phyloP scores from a whole-genome alignment of 2,888 invertebrate species.

The Bedellia somnulentella region DNA sequence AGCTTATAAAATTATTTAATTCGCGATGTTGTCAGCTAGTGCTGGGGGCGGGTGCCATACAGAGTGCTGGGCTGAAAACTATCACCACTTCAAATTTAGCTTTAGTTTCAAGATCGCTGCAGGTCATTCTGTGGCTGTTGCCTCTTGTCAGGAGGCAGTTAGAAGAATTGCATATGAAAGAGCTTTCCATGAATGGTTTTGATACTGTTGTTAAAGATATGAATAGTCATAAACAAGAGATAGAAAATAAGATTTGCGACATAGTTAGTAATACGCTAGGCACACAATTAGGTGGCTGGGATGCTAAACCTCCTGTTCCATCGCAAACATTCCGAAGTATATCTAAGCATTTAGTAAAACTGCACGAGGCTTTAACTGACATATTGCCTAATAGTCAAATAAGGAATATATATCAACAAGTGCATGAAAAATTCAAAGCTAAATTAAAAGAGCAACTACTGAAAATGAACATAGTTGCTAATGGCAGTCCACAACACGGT shows the following conservation, averaged over 20 bases:
- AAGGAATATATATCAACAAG: conserved; percentile 72
- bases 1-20: conserved; percentile 84
- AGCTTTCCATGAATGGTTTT: conserved; percentile 55
- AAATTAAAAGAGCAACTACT: conserved; percentile 81
- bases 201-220: conserved; percentile 78
- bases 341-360: conserved; percentile 84
- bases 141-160: conserved; percentile 73
- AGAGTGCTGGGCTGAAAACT: conserved; percentile 90
- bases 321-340: conserved; percentile 87
- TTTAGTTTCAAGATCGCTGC: conserved; percentile 79
- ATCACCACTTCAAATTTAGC: conserved; percentile 94
- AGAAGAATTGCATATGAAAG: conserved; percentile 58
- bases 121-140: conserved; percentile 78
- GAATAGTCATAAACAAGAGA: conserved; percentile 87
- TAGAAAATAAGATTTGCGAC: conserved; percentile 86
- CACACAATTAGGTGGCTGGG: conserved; percentile 84
- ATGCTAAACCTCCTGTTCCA: conserved; percentile 93
- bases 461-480: conserved; percentile 87
- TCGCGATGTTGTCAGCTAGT: conserved; percentile 91
- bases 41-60: conserved; percentile 94
- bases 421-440: conserved; percentile 85
- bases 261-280: conserved; percentile 86
- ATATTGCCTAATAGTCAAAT: conserved; percentile 82
- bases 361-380: conserved; percentile 87
- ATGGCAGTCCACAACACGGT: conserved; percentile 96